Conservation (phyloP, 2,113 vertebrate species). For the Pedetes capensis region DNA sequence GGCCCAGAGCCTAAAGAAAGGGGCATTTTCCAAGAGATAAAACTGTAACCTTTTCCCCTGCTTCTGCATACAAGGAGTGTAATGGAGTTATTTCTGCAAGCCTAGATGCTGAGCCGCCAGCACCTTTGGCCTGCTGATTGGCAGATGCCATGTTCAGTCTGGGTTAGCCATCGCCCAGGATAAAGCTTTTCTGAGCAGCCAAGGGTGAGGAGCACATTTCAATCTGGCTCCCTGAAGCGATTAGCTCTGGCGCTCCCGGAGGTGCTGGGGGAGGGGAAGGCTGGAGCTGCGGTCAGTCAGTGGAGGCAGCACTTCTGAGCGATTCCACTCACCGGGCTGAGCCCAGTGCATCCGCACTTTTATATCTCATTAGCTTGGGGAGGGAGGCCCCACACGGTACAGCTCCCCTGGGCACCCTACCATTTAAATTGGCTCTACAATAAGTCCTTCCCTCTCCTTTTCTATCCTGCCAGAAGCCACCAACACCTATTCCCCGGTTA, state of each 20-base stretch:
- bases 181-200: slow-evolving; percentile 42
- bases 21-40: slow-evolving; percentile 57
- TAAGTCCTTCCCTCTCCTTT: not conserved
- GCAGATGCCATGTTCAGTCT: not conserved
- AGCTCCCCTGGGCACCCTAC: not conserved
- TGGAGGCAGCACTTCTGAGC: not conserved
- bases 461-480: not conserved
- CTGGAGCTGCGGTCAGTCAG: slow-evolving; percentile 14
- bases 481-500: not conserved
- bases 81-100: slow-evolving; percentile 56
- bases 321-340: slow-evolving; percentile 33
- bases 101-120: not conserved
- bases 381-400: not conserved
- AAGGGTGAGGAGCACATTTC: slow-evolving; percentile 4
- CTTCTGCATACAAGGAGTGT: slow-evolving; percentile 16
- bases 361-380: slow-evolving; percentile 53
- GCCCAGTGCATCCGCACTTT: not conserved
- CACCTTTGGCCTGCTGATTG: slow-evolving; percentile 13
- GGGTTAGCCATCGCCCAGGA: not conserved
- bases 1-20: slow-evolving; percentile 44
- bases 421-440: not conserved
- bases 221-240: slow-evolving; percentile 38
- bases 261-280: not conserved
- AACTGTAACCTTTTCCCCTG: not conserved
- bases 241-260: slow-evolving; percentile 15